Percentiles rank a stretch among this genome's conserved stretches.
These are phyloP conservation scores for Noctua comes DNA, from an alignment of 2,888 invertebrate species.

Conservation along the genomic window DNA sequence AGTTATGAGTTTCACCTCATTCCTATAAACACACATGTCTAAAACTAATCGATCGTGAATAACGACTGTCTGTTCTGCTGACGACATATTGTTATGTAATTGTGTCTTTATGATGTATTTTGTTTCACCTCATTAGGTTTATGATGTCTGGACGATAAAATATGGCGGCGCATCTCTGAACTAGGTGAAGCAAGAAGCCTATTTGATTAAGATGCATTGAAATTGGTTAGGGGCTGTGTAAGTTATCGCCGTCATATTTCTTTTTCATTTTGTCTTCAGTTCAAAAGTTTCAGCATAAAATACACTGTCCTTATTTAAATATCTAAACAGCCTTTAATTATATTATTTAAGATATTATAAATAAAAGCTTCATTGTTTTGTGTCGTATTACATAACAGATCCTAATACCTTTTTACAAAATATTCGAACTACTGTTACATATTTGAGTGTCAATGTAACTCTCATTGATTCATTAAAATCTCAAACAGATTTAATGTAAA, in stretches of 20 bases:
- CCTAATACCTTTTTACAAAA: too few species aligned
- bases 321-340: too few species aligned
- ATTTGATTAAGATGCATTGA: slow-evolving; percentile 5
- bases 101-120: slow-evolving; percentile 35
- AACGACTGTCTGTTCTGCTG: slow-evolving; percentile 50
- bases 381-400: too few species aligned
- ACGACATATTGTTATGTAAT: slow-evolving; percentile 44
- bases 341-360: too few species aligned
- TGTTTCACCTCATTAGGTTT: slow-evolving; percentile 39
- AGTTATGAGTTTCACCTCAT: neutral
- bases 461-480: neutral
- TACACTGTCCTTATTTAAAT: too few species aligned
- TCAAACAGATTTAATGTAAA: neutral
- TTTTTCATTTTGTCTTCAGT: too few species aligned
- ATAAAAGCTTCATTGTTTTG: too few species aligned
- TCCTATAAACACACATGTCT: slow-evolving; percentile 7
- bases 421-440: too few species aligned
- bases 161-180: neutral
- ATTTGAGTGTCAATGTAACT: too few species aligned
- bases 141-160: slow-evolving; percentile 47
- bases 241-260: neutral
- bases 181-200: slow-evolving; percentile 1
- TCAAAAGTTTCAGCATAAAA: too few species aligned
- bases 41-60: slow-evolving; percentile 31
- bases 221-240: neutral